These are phyloP conservation scores for Sminthurinus signatus DNA, from an alignment of 1,140 invertebrate genomes.

Conservation along the genomic window DNA sequence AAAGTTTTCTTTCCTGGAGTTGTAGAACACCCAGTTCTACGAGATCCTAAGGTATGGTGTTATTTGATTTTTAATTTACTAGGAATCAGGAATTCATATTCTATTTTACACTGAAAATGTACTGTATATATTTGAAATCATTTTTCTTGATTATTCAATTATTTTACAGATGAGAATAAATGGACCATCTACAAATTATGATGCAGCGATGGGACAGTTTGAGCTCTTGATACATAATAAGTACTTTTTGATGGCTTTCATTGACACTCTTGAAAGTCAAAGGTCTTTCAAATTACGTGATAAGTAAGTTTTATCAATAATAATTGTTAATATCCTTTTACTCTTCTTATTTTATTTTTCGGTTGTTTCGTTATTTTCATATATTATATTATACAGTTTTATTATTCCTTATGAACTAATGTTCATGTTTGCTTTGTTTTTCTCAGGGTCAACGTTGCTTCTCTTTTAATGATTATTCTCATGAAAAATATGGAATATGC, in stretches of 20 bases:
- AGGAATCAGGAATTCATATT: no score
- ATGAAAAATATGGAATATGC: constrained; percentile 97
- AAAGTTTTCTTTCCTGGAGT: constrained; percentile 97
- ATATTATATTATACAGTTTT: no score
- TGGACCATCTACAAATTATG: constrained; percentile 75
- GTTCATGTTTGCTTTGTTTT: no score
- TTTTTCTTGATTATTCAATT: no score
- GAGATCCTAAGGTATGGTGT: constrained; percentile 69
- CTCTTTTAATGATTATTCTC: constrained; percentile 81
- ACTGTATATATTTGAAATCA: no score
- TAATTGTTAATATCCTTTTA: no score
- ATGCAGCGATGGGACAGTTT: constrained; percentile 89
- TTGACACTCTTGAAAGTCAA: constrained; percentile 86
- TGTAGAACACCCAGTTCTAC: constrained; percentile 82
- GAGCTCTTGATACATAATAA: constrained; percentile 89
- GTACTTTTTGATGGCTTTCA: constrained; percentile 84
- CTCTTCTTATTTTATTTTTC: constrained; percentile 1
- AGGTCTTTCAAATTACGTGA: constrained; percentile 86
- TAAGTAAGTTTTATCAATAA: constrained; percentile 56
- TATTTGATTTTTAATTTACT: no score
- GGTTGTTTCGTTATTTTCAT: no score
- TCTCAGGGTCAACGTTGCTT: constrained; percentile 80
- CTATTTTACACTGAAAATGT: no score
- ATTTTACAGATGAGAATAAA: constrained; percentile 57
- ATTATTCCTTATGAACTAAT: no score